Percentiles rank a stretch among this genome's conserved stretches.
Evolutionary conservation across 2,888 invertebrate genomes (phyloP).

Genomic region (Gari tellinella): DNA sequence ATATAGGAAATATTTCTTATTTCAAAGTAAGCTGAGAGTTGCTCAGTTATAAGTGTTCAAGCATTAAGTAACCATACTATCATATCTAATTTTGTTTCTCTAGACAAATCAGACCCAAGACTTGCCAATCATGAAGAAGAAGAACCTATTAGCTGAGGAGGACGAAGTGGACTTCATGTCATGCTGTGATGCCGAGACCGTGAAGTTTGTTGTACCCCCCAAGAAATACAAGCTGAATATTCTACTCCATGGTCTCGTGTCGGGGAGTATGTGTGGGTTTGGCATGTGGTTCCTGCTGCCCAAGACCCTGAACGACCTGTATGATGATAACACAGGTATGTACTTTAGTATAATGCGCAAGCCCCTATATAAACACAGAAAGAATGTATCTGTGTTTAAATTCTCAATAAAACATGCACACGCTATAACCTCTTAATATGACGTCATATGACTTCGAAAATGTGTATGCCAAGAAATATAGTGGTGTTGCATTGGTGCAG

Average conservation of each 20-base stretch:
- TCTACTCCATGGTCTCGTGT: slow-evolving; percentile 75
- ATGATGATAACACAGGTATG: slow-evolving; percentile 71
- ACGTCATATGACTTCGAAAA: too few relatives aligned
- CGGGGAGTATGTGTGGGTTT: slow-evolving; percentile 76
- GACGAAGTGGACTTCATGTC: slow-evolving; percentile 81
- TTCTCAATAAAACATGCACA: too few relatives aligned
- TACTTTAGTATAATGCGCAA: slow-evolving; percentile 58
- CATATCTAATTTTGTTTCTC: too few relatives aligned
- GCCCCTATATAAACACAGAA: too few relatives aligned
- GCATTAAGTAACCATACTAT: too few relatives aligned
- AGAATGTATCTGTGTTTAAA: too few relatives aligned
- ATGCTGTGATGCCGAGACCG: slow-evolving; percentile 80
- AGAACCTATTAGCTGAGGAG: slow-evolving; percentile 77
- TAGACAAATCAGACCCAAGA: slow-evolving; percentile 27
- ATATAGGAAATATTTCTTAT: too few relatives aligned
- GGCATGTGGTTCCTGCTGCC: slow-evolving; percentile 79
- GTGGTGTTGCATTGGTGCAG: too few relatives aligned
- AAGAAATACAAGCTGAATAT: slow-evolving; percentile 80
- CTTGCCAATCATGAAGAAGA: slow-evolving; percentile 65
- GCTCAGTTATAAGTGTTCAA: too few relatives aligned
- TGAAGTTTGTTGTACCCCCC: slow-evolving; percentile 79
- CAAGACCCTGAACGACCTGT: slow-evolving; percentile 74
- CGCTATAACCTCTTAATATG: too few relatives aligned
- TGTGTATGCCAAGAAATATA: too few relatives aligned
- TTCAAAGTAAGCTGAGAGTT: too few relatives aligned